Evolutionary conservation across 2,797 vertebrate genomes (phyloP), one percentile per base, ranked within the genome.

Genomic region (Lagorchestes hirsutus): DNA sequence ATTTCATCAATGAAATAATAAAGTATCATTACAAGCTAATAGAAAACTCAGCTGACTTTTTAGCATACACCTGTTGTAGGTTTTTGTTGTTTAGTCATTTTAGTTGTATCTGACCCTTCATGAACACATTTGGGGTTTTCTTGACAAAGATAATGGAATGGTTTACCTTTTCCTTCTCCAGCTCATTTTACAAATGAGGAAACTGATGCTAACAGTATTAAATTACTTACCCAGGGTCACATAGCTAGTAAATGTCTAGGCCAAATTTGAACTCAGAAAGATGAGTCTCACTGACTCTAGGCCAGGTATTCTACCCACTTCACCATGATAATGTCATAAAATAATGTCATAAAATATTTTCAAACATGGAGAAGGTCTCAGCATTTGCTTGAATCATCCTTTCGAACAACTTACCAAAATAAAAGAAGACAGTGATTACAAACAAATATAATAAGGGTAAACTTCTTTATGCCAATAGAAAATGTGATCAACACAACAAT

Each of bases 401-500:
- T 55, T 22, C 46, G 12, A 91, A 6, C 31, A 93, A 28, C 29
- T 95, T 91, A 28, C 58, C 46, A 90, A 22, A 93, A 92, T 74
- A 27, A 29, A 92, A 67, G 95, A 93, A 95, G 92, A 12, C 87
- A 90, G 52, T 54, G 27, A 55, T 96, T 93, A 34, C 40, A 55
- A 92, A 52, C 9, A 91, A 94, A 67, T 40, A 16, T 90, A 46
- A 56, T 54, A 62, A 13, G 90, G 94, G 93, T 56, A 94, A 93
- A 82, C 50, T 92, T 50, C 58, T 22, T 31, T 91, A 92, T 96
- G 12, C 50, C 62, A 92, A 59, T 14, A 90, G 93, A 92, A 96
- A 59, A 95, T 24, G n/a, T 74, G 14, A 18, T 74, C 6, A 40
- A 31, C 27, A 57, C 27, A n/a, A 14, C 4, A 40, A 22, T 82